Conservation (phyloP, 1,140 invertebrate species). For the Conus betulinus region DNA sequence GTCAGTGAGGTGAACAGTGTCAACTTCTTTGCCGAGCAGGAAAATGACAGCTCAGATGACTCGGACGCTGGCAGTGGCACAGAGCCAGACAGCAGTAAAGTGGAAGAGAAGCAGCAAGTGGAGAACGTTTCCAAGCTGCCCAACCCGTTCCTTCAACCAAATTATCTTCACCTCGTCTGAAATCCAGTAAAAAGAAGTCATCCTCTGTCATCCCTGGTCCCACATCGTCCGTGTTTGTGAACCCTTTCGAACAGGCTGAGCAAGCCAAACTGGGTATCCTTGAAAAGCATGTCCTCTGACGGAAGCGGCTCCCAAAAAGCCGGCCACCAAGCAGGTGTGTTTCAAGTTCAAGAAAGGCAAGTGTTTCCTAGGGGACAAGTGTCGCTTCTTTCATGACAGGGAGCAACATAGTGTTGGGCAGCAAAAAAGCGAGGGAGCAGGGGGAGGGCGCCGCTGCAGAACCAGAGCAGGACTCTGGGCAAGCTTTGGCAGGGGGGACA, state of each 20-base stretch:
- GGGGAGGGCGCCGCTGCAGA: neutral
- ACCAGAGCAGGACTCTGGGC: neutral
- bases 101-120: neutral
- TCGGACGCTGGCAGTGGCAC: neutral
- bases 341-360: conserved; percentile 94
- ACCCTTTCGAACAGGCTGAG: conserved; percentile 93
- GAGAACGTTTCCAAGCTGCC: conserved; percentile 48
- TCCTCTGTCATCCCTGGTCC: neutral
- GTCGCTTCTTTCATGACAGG: conserved; percentile 91
- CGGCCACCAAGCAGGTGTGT: conserved; percentile 91
- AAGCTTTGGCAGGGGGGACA: neutral
- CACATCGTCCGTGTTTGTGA: conserved; percentile 85
- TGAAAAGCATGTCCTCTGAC: conserved; percentile 97
- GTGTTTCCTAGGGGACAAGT: conserved; percentile 93
- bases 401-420: too few relatives aligned
- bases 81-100: neutral
- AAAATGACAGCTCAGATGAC: conserved; percentile 32
- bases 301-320: conserved; percentile 81
- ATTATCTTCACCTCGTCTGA: conserved; percentile 35
- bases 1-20: neutral
- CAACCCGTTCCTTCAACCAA: conserved; percentile 54
- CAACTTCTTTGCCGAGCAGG: conserved; percentile 14
- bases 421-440: conserved; percentile 12
- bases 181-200: neutral
- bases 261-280: conserved; percentile 89